Evolutionary conservation across 2,888 invertebrate genomes (phyloP).

Genomic region (Drosophila phalerata): DNA sequence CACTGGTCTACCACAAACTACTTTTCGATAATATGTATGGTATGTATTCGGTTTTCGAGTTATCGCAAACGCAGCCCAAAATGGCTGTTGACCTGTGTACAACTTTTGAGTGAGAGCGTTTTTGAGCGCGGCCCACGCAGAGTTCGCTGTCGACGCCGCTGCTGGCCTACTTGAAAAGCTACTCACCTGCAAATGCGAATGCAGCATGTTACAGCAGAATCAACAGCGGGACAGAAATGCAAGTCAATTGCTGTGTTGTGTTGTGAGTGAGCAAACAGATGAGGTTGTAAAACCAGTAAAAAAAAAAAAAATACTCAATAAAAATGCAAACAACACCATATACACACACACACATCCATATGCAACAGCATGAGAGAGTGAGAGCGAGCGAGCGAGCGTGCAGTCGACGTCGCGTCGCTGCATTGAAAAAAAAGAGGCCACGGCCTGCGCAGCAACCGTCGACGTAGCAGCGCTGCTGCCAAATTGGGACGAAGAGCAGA

Average conservation of each 20-base stretch:
- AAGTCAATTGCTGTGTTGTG: constrained; percentile 46
- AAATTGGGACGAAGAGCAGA: constrained; percentile 65
- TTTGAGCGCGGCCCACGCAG: constrained; percentile 57
- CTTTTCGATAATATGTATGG: constrained; percentile 1
- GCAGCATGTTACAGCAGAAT: constrained; percentile 43
- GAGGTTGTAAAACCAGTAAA: constrained; percentile 56
- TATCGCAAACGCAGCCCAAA: constrained; percentile 31
- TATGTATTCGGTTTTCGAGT: background rate
- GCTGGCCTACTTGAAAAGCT: constrained; percentile 65
- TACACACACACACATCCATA: constrained; percentile 16
- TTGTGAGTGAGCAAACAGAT: constrained; percentile 55
- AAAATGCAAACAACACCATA: constrained; percentile 61
- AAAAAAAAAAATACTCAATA: constrained; percentile 61
- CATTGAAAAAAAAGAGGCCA: constrained; percentile 67
- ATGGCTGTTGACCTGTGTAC: constrained; percentile 51
- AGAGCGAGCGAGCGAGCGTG: constrained; percentile 29
- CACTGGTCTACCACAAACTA: constrained; percentile 21
- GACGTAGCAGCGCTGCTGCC: constrained; percentile 47
- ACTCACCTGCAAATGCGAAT: constrained; percentile 56
- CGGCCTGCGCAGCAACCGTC: constrained; percentile 52
- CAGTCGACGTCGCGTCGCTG: constrained; percentile 22
- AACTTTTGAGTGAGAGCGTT: constrained; percentile 21
- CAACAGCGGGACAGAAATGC: constrained; percentile 43
- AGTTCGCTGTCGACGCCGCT: constrained; percentile 21
- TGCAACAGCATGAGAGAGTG: constrained; percentile 45